Evolutionary conservation across 2,113 vertebrate genomes (phyloP).

Genomic region (Thalassarche chlororhynchos): DNA sequence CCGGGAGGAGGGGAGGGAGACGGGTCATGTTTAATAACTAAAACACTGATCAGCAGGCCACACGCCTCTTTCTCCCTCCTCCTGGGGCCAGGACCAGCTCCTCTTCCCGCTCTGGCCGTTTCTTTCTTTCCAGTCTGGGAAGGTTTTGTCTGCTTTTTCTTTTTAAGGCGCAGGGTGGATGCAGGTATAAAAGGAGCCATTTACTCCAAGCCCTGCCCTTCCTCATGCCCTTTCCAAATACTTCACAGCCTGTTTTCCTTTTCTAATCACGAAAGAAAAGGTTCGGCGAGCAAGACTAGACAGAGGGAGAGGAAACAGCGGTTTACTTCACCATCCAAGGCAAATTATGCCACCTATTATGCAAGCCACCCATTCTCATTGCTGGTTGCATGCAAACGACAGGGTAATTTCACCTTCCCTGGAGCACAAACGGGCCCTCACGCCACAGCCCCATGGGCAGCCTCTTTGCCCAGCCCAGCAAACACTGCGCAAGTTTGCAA

Average conservation of each 20-base stretch:
- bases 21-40: neutral
- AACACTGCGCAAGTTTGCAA: rapidly evolving
- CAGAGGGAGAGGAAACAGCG: neutral
- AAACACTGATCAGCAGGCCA: neutral
- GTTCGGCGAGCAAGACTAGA: neutral
- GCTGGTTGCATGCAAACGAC: rapidly evolving
- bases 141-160: neutral
- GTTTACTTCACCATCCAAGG: neutral
- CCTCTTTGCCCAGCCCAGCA: neutral
- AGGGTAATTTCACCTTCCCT: neutral
- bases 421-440: neutral
- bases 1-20: neutral
- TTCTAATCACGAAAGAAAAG: neutral
- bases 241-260: neutral
- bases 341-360: neutral
- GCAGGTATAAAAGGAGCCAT: neutral
- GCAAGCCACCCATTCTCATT: neutral
- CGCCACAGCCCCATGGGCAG: neutral
- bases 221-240: neutral
- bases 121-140: neutral
- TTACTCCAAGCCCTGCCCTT: neutral
- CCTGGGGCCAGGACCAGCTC: neutral
- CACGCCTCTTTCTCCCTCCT: neutral
- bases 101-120: neutral
- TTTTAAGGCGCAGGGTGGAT: neutral